Evolutionary conservation across 2,888 invertebrate genomes (phyloP), one percentile per base, ranked within the genome.

Genomic region (Leptogaster cylindrica): DNA sequence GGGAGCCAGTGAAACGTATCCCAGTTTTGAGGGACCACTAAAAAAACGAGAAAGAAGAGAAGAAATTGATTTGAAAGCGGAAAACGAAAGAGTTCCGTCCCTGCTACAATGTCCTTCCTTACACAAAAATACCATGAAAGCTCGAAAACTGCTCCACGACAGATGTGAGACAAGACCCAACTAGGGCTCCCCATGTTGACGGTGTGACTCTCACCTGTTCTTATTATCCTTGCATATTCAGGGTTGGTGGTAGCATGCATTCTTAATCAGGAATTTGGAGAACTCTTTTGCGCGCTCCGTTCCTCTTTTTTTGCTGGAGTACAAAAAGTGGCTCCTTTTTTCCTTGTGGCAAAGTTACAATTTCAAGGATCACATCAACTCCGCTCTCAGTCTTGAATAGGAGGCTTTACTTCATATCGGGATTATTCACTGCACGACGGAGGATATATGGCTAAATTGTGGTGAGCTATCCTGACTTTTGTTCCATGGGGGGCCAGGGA

Each of bases 311-410:
- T 28, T 31, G 12, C 5, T 31, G 10, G 33, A 33, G 31, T 52
- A 8, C 27, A 33, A 52, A n/a, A n/a, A 31, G 33, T 52, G 25
- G 31, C 20, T n/a, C n/a, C n/a, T 16, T 52, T 52, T 52, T 52
- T 52, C 31, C 52, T 52, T 28, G 33, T 52, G 52, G 31, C 52
- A 52, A 52, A 52, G 52, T 52, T 33, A 52, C 52, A 52, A 20
- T 52, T 52, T 52, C 52, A 52, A 52, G 52, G 10, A 52, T 52
- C 52, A 31, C 8, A 28, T 31, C 16, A 7, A 1, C 52, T 52
- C 16, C 52, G 20, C 48, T 50, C 25, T 20, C 50, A 14, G 6
- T 28, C 50, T 52, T 31, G 52, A 52, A 52, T 33, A 16, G 33
- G 33, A 52, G 50, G 14, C 33, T 33, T 52, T 33, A 52, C 52